Percentiles rank a stretch among this genome's conserved stretches.
phyloP scores from a whole-genome alignment of 1,140 invertebrate species.

The Drosophila pseudoobscura region DNA sequence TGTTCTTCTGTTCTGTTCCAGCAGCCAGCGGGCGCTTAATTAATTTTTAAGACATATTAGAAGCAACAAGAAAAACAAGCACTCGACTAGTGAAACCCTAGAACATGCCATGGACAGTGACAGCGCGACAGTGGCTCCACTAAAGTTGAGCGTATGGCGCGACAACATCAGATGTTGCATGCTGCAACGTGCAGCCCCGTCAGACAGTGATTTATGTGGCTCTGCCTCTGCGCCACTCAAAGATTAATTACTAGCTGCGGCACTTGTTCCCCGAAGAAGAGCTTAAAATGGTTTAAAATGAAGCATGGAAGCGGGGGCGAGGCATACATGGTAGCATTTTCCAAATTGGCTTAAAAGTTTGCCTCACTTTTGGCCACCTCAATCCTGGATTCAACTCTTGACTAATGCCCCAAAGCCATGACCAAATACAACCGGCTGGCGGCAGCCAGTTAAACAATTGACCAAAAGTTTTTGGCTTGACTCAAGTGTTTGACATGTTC shows the following conservation, averaged over 20 bases:
- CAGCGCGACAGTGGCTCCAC: constrained; percentile 18
- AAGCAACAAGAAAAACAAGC: constrained; percentile 18
- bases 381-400: constrained; percentile 1
- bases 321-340: background rate
- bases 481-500: constrained; percentile 45
- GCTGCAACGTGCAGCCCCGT: constrained; percentile 20
- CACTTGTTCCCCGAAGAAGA: background rate
- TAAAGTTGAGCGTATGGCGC: constrained; percentile 51
- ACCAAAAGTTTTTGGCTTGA: constrained; percentile 33
- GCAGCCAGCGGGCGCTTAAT: constrained; percentile 41
- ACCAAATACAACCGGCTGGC: background rate
- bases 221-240: constrained; percentile 17
- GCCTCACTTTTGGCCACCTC: constrained; percentile 14
- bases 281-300: too few species aligned
- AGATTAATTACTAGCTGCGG: constrained; percentile 33
- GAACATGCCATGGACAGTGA: background rate
- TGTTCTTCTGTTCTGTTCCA: too few species aligned
- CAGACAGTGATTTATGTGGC: constrained; percentile 64
- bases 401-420: constrained; percentile 27
- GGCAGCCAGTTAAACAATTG: constrained; percentile 32
- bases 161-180: constrained; percentile 13
- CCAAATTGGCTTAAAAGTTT: constrained; percentile 30
- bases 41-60: constrained; percentile 66
- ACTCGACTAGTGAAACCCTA: too few species aligned
- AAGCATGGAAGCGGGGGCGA: too few species aligned